Conservation (phyloP, 1,140 invertebrate genomes). For the Conopomorpha cramerella region DNA sequence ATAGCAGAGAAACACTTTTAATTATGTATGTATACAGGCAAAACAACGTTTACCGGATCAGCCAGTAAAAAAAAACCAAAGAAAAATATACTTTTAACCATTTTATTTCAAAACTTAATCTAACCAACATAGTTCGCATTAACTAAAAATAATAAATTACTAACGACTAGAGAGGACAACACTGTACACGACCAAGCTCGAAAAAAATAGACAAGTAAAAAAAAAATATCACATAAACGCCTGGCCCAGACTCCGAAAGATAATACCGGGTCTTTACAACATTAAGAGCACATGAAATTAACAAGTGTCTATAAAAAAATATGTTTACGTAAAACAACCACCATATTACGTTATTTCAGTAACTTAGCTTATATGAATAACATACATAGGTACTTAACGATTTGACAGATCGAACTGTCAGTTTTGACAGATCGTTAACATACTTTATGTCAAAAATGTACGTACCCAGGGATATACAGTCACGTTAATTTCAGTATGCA, state of each 20-base stretch:
- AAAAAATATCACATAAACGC: constrained; percentile 24
- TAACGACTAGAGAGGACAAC: constrained; percentile 49
- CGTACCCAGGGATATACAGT: background rate
- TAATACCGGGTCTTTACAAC: constrained; percentile 1
- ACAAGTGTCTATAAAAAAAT: background rate
- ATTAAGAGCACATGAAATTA: background rate
- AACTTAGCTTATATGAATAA: too few relatives aligned
- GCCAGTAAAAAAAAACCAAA: too few relatives aligned
- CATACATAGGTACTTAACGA: too few relatives aligned
- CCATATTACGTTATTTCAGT: too few relatives aligned
- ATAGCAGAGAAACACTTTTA: too few relatives aligned
- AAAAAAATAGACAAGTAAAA: constrained; percentile 19
- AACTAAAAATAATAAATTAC: constrained; percentile 37
- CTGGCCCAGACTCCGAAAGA: too few relatives aligned
- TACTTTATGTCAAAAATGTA: background rate
- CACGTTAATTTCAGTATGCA: background rate
- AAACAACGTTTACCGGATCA: too few relatives aligned
- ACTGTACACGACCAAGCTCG: constrained; percentile 25
- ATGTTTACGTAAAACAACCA: too few relatives aligned
- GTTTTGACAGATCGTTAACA: background rate
- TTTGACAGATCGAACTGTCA: too few relatives aligned
- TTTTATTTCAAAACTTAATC: constrained; percentile 52
- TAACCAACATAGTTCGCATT: constrained; percentile 35
- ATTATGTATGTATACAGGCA: background rate
- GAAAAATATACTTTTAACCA: constrained; percentile 21